Percentiles rank a stretch among this genome's conserved stretches.
Evolutionary conservation across 2,888 invertebrate genomes (phyloP).

Genomic region (Diaperis boleti): DNA sequence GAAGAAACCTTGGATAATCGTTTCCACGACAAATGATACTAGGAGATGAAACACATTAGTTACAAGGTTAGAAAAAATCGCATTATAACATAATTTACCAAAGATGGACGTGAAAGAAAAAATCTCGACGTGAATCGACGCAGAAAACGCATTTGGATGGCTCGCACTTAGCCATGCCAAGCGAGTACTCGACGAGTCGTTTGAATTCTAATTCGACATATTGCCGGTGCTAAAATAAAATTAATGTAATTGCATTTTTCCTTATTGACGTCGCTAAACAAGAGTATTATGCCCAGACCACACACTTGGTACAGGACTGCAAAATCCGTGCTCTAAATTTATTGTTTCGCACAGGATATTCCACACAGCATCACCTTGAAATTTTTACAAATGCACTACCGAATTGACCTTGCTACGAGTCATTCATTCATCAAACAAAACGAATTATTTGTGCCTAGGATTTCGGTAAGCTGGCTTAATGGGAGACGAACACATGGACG

Average conservation of each 20-base stretch:
- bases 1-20: slow-evolving; percentile 21
- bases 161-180: slow-evolving; percentile 9
- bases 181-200: slow-evolving; percentile 5
- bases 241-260: slow-evolving; percentile 7
- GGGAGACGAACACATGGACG: no score
- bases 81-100: slow-evolving; percentile 31
- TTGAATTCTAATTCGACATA: slow-evolving; percentile 16
- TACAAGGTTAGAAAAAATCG: slow-evolving; percentile 28
- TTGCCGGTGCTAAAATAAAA: slow-evolving; percentile 8
- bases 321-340: slow-evolving; percentile 22
- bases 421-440: slow-evolving; percentile 35
- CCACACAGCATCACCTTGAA: slow-evolving; percentile 27
- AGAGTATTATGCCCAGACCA: neutral
- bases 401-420: slow-evolving; percentile 21
- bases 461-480: slow-evolving; percentile 11
- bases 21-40: neutral
- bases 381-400: slow-evolving; percentile 33
- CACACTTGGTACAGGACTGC: slow-evolving; percentile 1
- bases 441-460: slow-evolving; percentile 10
- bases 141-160: slow-evolving; percentile 2
- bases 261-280: neutral
- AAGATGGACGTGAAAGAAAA: slow-evolving; percentile 14
- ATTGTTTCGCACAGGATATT: slow-evolving; percentile 18
- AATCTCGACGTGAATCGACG: neutral
- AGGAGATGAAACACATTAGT: slow-evolving; percentile 27